Evolutionary conservation across 2,888 invertebrate genomes (phyloP), one percentile per base, ranked within the genome.

Genomic region (Erannis defoliaria): DNA sequence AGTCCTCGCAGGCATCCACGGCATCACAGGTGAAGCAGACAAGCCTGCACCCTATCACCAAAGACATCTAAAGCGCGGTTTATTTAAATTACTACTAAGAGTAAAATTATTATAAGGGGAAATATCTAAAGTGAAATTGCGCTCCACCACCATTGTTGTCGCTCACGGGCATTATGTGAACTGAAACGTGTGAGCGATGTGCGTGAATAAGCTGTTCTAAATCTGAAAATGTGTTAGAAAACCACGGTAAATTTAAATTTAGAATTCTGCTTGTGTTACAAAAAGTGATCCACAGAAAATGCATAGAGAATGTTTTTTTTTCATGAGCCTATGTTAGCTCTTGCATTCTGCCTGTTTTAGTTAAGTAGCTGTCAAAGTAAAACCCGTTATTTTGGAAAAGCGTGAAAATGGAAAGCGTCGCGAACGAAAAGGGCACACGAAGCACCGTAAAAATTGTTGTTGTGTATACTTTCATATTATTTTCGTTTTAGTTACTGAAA

Each of bases 141-240:
- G n/a, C n/a, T n/a, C n/a, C n/a, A n/a, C n/a, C n/a, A n/a, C n/a
- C n/a, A 68, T 70, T 68, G 64, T 70, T 66, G 68, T 63, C 61
- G 71, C 66, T 49, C 26, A 38, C 23, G 50, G 38, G 50, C 45
- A 45, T 61, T 50, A 60, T 49, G 65, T 64, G 62, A 61, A 63
- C 59, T 49, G 56, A 61, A 59, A 59, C 48, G 43, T 67, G 49
- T 50, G 55, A 60, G 55, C 50, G 62, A 70, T 55, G 35, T 62
- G 67, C 67, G 59, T 62, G 58, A 61, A 67, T 33, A 57, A 51
- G 58, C 31, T 46, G 51, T 67, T 60, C 62, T 40, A 49, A 61
- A 66, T 64, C 53, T 55, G 51, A 65, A 65, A 62, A 38, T 38
- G 46, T 19, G 31, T 21, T 26, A 19, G 21, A 48, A 49, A 45